Percentiles rank a stretch among this genome's conserved stretches.
Evolutionary conservation across 2,113 vertebrate genomes (phyloP).

Genomic region (Mormyrus lacerda): DNA sequence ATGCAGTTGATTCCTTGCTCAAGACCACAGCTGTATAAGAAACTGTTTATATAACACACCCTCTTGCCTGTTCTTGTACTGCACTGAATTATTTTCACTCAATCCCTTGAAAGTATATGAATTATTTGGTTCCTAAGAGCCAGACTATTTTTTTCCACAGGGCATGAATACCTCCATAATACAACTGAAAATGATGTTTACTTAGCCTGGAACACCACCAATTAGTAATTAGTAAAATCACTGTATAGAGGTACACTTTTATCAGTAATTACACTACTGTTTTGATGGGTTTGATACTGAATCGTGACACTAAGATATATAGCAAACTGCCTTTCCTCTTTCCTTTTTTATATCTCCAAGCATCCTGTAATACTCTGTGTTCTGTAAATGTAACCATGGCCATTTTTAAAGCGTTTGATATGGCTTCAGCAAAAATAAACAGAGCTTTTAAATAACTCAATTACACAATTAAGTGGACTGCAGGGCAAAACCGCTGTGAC

Average conservation of each 20-base stretch:
- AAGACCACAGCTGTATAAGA: neutral
- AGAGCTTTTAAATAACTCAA: constrained; percentile 42
- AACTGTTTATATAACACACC: neutral
- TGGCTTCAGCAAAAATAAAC: constrained; percentile 47
- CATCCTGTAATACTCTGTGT: constrained; percentile 39
- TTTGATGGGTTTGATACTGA: constrained; percentile 9
- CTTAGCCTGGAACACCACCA: constrained; percentile 18
- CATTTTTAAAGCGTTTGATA: constrained; percentile 44
- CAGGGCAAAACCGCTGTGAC: constrained; percentile 32
- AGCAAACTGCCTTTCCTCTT: constrained; percentile 26
- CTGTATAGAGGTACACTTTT: constrained; percentile 3
- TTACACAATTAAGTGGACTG: constrained; percentile 41
- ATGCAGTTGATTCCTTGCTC: neutral
- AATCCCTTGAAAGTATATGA: neutral
- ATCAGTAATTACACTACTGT: constrained; percentile 24
- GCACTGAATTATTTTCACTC: neutral
- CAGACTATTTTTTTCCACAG: constrained; percentile 9
- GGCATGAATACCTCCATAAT: neutral
- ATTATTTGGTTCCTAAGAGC: neutral
- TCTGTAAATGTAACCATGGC: constrained; percentile 39
- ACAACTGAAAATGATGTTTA: constrained; percentile 15
- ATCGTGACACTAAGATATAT: constrained; percentile 32
- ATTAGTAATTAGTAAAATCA: constrained; percentile 24
- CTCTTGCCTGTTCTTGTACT: neutral
- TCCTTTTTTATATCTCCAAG: constrained; percentile 25